phyloP scores from a whole-genome alignment of 2,113 vertebrate genomes.

The mouse (Mus musculus) region GRCm39 chr11:11946001-11946500 shows the following conservation, averaged over 20 bases:
- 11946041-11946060: background rate
- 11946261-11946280: background rate
- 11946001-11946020: no score
- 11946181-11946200: background rate
- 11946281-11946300: background rate
- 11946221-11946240: no score
- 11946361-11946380: background rate
- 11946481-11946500: background rate
- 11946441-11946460: background rate
- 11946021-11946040: background rate
- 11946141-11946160: background rate
- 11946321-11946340: background rate
- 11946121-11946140: background rate
- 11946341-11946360: background rate
- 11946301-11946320: background rate
- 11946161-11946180: background rate
- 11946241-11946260: fast-evolving
- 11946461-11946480: background rate
- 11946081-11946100: background rate
- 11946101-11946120: background rate
- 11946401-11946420: background rate
- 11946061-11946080: background rate
- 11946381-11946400: background rate
- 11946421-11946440: background rate
- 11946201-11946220: no score